These are phyloP conservation scores for Atherinomorus stipes DNA, from an alignment of 2,113 vertebrate genomes.

Conservation along the genomic window DNA sequence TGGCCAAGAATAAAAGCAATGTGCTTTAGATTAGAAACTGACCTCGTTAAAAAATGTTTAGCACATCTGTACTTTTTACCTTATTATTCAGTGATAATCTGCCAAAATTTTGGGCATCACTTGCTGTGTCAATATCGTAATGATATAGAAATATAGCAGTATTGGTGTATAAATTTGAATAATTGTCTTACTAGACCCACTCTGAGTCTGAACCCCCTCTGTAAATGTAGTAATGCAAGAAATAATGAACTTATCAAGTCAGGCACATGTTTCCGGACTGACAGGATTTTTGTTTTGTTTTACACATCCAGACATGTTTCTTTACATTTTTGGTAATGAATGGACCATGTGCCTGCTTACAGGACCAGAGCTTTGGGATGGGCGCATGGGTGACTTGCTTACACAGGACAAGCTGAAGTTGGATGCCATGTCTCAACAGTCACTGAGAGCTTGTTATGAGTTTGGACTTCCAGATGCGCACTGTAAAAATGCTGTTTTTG, in stretches of 20 bases:
- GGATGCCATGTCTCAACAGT: conserved; percentile 36
- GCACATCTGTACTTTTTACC: too few relatives aligned
- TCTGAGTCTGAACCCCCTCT: neutral
- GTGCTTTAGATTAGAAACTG: too few relatives aligned
- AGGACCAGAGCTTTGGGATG: conserved; percentile 53
- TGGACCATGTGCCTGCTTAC: conserved; percentile 59
- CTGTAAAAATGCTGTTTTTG: conserved; percentile 31
- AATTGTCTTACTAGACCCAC: too few relatives aligned
- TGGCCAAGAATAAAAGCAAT: too few relatives aligned
- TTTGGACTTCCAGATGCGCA: conserved; percentile 41
- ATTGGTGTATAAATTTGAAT: too few relatives aligned
- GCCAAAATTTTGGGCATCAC: too few relatives aligned
- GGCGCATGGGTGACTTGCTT: conserved; percentile 30
- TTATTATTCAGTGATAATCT: too few relatives aligned
- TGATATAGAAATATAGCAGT: too few relatives aligned
- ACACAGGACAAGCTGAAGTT: conserved; percentile 24
- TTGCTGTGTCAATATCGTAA: too few relatives aligned
- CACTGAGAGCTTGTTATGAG: conserved; percentile 23
- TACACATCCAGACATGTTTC: conserved; percentile 8
- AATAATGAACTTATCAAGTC: neutral
- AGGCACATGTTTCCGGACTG: conserved; percentile 1
- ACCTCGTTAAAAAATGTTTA: too few relatives aligned
- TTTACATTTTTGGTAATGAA: conserved; percentile 42
- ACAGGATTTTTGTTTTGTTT: conserved; percentile 16
- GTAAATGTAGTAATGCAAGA: neutral